phyloP scores from a whole-genome alignment of 1,140 invertebrate species.

The Druon quercuslanigerum region DNA sequence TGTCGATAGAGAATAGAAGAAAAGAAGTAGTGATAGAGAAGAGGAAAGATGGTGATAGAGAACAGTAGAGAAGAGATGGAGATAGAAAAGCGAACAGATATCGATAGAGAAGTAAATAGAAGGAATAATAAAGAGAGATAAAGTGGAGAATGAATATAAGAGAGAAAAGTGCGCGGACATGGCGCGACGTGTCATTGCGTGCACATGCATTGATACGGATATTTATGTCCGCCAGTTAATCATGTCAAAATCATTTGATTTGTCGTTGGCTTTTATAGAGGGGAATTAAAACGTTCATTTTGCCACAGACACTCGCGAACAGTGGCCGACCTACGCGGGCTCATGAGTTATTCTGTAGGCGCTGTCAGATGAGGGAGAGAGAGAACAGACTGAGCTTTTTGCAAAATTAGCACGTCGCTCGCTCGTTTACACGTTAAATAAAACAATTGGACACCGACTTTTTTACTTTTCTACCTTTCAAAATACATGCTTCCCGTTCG shows the following conservation, averaged over 20 bases:
- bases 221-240: conserved; percentile 75
- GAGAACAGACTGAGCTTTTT: conserved; percentile 65
- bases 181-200: conserved; percentile 70
- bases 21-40: too few relatives aligned
- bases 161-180: conserved; percentile 45
- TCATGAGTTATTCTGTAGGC: conserved; percentile 71
- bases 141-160: conserved; percentile 9
- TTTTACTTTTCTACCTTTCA: too few relatives aligned
- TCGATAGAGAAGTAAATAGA: neutral
- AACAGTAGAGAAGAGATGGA: too few relatives aligned
- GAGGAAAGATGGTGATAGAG: too few relatives aligned
- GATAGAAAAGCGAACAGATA: too few relatives aligned
- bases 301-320: conserved; percentile 73
- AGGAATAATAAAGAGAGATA: conserved; percentile 8
- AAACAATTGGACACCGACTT: neutral
- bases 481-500: too few relatives aligned
- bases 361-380: conserved; percentile 50
- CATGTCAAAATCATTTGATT: conserved; percentile 75
- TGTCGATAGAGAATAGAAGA: too few relatives aligned
- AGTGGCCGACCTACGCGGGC: conserved; percentile 59
- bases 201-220: conserved; percentile 74
- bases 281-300: conserved; percentile 76
- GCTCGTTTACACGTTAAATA: conserved; percentile 54
- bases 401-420: conserved; percentile 65
- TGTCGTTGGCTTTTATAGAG: conserved; percentile 75